Percentiles rank a stretch among this genome's conserved stretches.
Conservation (phyloP, 2,888 invertebrate genomes). For the Masnerella sp. region DNA sequence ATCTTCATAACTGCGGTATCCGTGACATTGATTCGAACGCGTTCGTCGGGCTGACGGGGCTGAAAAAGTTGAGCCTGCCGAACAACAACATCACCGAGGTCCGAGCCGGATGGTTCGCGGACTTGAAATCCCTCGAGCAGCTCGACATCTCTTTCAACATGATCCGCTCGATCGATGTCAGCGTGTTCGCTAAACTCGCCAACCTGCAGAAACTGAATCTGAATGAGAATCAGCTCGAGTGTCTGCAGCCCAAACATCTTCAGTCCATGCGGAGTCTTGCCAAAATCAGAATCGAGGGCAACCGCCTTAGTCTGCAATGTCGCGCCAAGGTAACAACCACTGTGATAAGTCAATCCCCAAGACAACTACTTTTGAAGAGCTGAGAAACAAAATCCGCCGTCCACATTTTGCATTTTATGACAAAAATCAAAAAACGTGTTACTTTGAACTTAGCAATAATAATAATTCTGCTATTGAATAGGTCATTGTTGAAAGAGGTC, state of each 20-base stretch:
- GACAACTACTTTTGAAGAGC: slow-evolving; percentile 15
- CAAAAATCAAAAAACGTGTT: too few species aligned
- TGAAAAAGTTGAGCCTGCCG: slow-evolving; percentile 67
- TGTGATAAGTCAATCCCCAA: slow-evolving; percentile 29
- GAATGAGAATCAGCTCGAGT: slow-evolving; percentile 67
- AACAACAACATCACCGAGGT: slow-evolving; percentile 66
- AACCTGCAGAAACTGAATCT: slow-evolving; percentile 66
- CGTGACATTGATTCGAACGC: slow-evolving; percentile 62
- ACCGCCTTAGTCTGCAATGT: slow-evolving; percentile 66
- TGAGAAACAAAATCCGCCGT: slow-evolving; percentile 18
- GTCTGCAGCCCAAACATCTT: slow-evolving; percentile 63
- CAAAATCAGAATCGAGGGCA: slow-evolving; percentile 68
- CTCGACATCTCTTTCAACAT: slow-evolving; percentile 70
- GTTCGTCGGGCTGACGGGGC: slow-evolving; percentile 57
- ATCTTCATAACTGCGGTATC: slow-evolving; percentile 67
- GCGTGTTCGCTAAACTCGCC: slow-evolving; percentile 61
- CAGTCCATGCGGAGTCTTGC: slow-evolving; percentile 64
- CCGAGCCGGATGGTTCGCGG: slow-evolving; percentile 64
- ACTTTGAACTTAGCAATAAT: too few species aligned
- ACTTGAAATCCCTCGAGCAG: slow-evolving; percentile 64
- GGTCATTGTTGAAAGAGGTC: too few species aligned
- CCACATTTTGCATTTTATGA: too few species aligned
- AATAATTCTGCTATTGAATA: too few species aligned
- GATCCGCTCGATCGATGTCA: slow-evolving; percentile 62
- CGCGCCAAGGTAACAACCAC: slow-evolving; percentile 66